Evolutionary conservation across 2,113 vertebrate species (phyloP).

Genomic region (Saccopteryx bilineata): DNA sequence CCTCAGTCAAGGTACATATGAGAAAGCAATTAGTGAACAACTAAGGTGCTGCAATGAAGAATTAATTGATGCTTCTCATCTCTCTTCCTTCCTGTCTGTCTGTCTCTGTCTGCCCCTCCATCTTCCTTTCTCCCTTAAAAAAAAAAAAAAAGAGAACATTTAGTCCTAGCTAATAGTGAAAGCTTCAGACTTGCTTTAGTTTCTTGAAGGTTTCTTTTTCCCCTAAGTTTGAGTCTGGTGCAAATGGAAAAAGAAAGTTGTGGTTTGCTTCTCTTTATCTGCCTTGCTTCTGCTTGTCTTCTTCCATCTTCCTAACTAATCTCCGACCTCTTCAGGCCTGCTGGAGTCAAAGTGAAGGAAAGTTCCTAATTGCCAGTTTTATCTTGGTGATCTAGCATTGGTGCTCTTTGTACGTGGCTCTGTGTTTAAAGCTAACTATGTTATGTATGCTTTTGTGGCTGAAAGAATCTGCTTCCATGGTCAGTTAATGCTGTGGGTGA

Average conservation of each 20-base stretch:
- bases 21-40: too few species aligned
- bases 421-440: neutral
- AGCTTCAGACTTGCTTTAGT: neutral
- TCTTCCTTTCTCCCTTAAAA: too few species aligned
- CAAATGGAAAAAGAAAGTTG: neutral
- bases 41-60: too few species aligned
- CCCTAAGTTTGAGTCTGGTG: neutral
- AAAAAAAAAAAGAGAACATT: neutral
- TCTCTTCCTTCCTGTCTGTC: too few species aligned
- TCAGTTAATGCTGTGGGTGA: neutral
- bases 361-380: neutral
- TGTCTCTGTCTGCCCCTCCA: too few species aligned
- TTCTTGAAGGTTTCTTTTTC: neutral
- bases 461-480: neutral
- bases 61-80: too few species aligned
- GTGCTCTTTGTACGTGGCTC: neutral
- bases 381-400: neutral
- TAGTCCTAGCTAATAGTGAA: neutral
- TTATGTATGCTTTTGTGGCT: neutral
- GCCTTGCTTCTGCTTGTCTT: neutral
- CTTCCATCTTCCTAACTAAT: neutral
- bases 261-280: slow-evolving; percentile 1
- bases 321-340: neutral
- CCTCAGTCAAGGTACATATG: too few species aligned
- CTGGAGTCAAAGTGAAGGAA: neutral